These are phyloP conservation scores for Diarsia dahlii DNA, from an alignment of 2,888 invertebrate genomes.

Conservation along the genomic window DNA sequence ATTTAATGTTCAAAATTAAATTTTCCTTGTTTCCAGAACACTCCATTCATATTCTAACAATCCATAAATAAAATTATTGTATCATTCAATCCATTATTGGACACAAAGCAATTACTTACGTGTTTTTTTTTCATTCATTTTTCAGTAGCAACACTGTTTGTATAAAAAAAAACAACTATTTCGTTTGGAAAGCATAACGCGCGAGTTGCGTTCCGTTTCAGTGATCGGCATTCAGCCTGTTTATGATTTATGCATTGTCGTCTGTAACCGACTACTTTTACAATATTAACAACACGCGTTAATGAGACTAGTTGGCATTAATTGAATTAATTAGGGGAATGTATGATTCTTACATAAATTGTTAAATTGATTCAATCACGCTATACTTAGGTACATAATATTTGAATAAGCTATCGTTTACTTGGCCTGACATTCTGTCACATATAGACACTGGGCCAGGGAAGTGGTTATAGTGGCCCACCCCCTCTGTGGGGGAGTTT, in stretches of 20 bases:
- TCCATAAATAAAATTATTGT: conserved; percentile 3
- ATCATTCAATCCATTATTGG: conserved; percentile 10
- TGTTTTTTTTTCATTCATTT: conserved; percentile 36
- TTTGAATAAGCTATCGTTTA: conserved; percentile 9
- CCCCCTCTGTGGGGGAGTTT: too few relatives aligned
- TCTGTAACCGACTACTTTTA: conserved; percentile 70
- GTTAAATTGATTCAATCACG: conserved; percentile 32
- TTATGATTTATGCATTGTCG: conserved; percentile 77
- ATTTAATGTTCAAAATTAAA: background rate
- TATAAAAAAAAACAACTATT: conserved; percentile 63
- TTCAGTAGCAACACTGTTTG: conserved; percentile 46
- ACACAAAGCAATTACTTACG: conserved; percentile 24
- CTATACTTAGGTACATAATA: background rate
- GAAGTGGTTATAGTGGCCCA: background rate
- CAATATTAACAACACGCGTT: conserved; percentile 65
- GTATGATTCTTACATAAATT: conserved; percentile 18
- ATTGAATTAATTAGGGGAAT: conserved; percentile 57
- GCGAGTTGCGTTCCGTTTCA: conserved; percentile 81
- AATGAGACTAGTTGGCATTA: conserved; percentile 37
- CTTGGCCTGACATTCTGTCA: background rate
- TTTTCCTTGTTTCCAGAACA: conserved; percentile 1
- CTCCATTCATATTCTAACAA: background rate
- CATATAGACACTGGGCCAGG: background rate
- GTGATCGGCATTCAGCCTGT: conserved; percentile 80
- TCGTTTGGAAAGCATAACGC: conserved; percentile 85